These are phyloP conservation scores for Ceratothoa steindachneri DNA, from an alignment of 2,888 invertebrate genomes.

Conservation along the genomic window DNA sequence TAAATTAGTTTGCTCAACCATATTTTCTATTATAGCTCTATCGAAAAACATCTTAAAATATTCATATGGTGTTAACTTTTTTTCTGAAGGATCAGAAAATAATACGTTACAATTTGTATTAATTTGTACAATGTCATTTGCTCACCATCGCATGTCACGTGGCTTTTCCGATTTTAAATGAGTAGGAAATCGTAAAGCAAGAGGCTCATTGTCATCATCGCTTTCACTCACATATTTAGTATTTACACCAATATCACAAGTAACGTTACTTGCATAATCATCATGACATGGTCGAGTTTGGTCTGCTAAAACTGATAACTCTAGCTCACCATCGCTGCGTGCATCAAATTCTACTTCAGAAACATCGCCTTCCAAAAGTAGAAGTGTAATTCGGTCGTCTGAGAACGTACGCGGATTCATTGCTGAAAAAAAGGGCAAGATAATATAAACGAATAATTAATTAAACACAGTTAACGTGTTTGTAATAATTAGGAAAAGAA, in stretches of 20 bases:
- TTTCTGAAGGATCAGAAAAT: background rate
- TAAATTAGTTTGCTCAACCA: background rate
- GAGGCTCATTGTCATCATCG: background rate
- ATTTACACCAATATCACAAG: background rate
- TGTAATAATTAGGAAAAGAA: too few species aligned
- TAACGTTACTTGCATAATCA: background rate
- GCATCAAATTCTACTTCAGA: background rate
- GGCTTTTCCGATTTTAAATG: background rate
- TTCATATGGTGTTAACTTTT: background rate
- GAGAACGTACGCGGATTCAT: background rate
- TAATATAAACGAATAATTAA: too few species aligned
- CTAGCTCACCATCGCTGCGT: background rate
- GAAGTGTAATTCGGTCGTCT: background rate
- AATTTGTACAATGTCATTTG: background rate
- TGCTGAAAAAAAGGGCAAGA: background rate
- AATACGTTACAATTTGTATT: background rate
- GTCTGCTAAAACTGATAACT: background rate
- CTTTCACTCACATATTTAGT: background rate
- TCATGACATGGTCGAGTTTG: background rate
- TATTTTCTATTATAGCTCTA: background rate
- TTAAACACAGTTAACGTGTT: too few species aligned
- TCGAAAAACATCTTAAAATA: background rate
- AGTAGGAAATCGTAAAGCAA: background rate
- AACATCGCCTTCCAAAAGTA: background rate
- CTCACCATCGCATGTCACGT: background rate